Percentiles rank a stretch among this genome's conserved stretches.
Evolutionary conservation across 2,113 vertebrate species (phyloP).

Genomic region (Procavia capensis): DNA sequence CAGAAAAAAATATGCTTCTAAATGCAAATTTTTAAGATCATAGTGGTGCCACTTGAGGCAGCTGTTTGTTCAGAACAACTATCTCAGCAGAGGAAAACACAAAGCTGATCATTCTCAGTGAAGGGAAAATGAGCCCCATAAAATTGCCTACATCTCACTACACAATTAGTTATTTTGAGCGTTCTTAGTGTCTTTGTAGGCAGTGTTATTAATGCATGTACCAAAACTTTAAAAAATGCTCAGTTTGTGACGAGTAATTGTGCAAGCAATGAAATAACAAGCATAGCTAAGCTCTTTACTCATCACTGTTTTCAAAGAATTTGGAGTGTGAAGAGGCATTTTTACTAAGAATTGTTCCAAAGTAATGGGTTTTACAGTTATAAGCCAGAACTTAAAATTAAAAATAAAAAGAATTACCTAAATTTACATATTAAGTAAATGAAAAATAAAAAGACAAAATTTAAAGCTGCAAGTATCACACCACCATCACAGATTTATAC

Average conservation of each 20-base stretch:
- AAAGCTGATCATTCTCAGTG: not conserved
- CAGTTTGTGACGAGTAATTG: not conserved
- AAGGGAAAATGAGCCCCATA: not conserved
- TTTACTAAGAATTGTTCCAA: not conserved
- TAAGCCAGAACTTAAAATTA: not conserved
- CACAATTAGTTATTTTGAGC: not conserved
- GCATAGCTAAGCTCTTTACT: not conserved
- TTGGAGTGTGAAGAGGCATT: not conserved
- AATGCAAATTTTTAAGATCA: constrained; percentile 18
- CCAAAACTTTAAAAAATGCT: not conserved
- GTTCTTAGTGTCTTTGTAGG: not conserved
- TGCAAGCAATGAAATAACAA: not conserved
- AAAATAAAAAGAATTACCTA: not conserved
- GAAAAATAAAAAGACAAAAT: not conserved
- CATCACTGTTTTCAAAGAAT: not conserved
- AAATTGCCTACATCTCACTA: not conserved
- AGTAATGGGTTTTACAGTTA: not conserved
- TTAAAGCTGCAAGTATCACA: not conserved
- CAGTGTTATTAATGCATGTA: constrained; percentile 11
- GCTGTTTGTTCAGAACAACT: not conserved
- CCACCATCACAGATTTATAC: not conserved
- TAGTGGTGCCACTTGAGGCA: not conserved
- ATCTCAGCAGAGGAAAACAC: not conserved
- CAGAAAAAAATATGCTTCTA: not conserved
- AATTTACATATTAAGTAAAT: not conserved